Percentiles rank a stretch among this genome's conserved stretches.
phyloP scores from a whole-genome alignment of 2,113 vertebrate species.

The Psephotus haematonotus region DNA sequence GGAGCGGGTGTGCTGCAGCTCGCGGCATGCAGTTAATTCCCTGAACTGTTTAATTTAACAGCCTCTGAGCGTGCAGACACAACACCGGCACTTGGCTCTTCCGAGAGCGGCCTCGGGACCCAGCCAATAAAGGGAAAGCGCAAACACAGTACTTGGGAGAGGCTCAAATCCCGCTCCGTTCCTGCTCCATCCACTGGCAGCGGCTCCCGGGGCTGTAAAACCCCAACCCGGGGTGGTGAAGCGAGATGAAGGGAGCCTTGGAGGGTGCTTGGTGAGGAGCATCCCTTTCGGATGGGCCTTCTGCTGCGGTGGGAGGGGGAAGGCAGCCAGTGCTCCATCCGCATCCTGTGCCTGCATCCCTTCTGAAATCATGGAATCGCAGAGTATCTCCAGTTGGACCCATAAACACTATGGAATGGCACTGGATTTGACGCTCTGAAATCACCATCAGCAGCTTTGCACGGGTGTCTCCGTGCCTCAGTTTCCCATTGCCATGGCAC shows the following conservation, averaged over 20 bases:
- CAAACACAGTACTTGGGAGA: neutral
- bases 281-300: fast-evolving
- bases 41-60: constrained; percentile 43
- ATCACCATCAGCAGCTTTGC: neutral
- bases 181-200: neutral
- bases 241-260: fast-evolving
- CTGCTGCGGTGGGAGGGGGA: neutral
- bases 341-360: neutral
- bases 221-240: fast-evolving
- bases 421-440: neutral
- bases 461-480: neutral
- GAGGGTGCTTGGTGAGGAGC: neutral
- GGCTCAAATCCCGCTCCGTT: neutral
- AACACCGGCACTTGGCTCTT: neutral
- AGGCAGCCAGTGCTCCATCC: fast-evolving
- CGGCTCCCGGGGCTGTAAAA: neutral
- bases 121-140: neutral
- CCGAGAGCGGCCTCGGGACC: neutral
- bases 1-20: neutral
- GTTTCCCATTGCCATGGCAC: neutral
- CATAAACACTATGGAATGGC: neutral
- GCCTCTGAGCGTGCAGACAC: constrained; percentile 13
- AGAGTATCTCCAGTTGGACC: neutral
- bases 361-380: neutral
- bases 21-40: constrained; percentile 12